These are phyloP conservation scores for Pampus argenteus DNA, from an alignment of 2,797 vertebrate species.

Conservation along the genomic window DNA sequence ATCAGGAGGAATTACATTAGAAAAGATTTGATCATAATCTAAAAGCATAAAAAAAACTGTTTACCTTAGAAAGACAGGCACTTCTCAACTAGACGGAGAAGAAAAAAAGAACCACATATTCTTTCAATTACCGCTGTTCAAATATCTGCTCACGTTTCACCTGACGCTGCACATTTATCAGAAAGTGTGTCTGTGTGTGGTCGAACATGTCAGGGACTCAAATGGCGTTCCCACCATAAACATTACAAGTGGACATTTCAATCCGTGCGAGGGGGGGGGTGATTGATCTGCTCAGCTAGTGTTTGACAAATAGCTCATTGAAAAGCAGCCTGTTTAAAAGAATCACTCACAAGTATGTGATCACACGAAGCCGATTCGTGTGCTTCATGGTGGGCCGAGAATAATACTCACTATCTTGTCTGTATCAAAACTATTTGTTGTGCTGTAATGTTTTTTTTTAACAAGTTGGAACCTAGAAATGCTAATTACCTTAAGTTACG, in stretches of 20 bases:
- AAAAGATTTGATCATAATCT: conserved; percentile 3
- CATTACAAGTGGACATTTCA: not conserved
- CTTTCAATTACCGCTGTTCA: conserved; percentile 33
- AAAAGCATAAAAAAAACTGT: conserved; percentile 30
- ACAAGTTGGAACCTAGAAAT: not conserved
- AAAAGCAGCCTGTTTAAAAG: not conserved
- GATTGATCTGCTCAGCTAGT: not conserved
- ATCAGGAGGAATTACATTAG: conserved; percentile 7
- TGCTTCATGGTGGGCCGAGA: not conserved
- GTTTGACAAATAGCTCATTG: not conserved
- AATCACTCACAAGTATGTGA: not conserved
- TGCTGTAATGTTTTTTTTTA: not conserved
- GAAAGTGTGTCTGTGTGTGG: conserved; percentile 8
- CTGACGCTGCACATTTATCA: conserved; percentile 19
- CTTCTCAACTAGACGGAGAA: conserved; percentile 2
- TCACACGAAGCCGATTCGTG: not conserved
- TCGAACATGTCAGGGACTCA: not conserved
- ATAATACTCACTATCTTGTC: not conserved
- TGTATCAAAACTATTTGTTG: not conserved
- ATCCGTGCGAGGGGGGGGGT: not conserved
- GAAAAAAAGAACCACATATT: conserved; percentile 1
- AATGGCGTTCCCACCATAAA: not conserved
- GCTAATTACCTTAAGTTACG: not conserved
- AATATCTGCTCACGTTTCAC: conserved; percentile 30
- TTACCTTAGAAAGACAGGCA: conserved; percentile 41